Base-by-base conservation (phyloP, 2,888 invertebrate species). In the Calameuta pallipes region DNA sequence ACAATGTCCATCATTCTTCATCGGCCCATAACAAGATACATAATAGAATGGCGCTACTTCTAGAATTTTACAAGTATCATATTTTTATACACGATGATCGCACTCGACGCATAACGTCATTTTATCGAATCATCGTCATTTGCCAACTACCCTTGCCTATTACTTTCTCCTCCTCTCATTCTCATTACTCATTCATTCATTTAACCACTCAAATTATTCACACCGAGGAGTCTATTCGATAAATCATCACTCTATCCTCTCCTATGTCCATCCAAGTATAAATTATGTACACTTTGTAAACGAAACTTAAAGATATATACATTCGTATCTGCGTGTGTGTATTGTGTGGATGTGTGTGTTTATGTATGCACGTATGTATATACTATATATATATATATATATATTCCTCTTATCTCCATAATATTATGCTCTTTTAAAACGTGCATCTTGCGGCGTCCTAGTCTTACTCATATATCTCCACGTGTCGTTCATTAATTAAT, bases 51-150 rank as follows among this genome's bases (percentile, higher is more conserved):
- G 86, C 84, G 83, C 85, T 89, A 89, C 76, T 85, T 79, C 89
- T 91, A 90, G 81, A 89, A 91, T 90, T 91, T 90, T 91, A 91
- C 91, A 89, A 85, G 84, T 86, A 84, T 86, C 88, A 86, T 87
- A 85, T 85, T 85, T 83, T 85, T 86, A 84, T 87, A 87, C 86
- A 87, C 82, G 81, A 83, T 76, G 41, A 79, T 83, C 78, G 80
- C 79, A 80, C 80, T 83, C 82, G 81, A 56, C 23, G 23, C 2
- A 6, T 56, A 56, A 56, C 23, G 56, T 56, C 56, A 56, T 23
- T 23, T 56, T 23, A 23, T 56, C 9, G 56, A 56, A 56, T 56
- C 56, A 56, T 56, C 56, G 56, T 56, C 56, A 56, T 56, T 56
- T 56, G 56, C 56, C 56, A 56, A 56, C 56, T 56, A 56, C 56